These are phyloP conservation scores for Gallinago jamesoni DNA, from an alignment of 2,113 vertebrate species.

Conservation along the genomic window DNA sequence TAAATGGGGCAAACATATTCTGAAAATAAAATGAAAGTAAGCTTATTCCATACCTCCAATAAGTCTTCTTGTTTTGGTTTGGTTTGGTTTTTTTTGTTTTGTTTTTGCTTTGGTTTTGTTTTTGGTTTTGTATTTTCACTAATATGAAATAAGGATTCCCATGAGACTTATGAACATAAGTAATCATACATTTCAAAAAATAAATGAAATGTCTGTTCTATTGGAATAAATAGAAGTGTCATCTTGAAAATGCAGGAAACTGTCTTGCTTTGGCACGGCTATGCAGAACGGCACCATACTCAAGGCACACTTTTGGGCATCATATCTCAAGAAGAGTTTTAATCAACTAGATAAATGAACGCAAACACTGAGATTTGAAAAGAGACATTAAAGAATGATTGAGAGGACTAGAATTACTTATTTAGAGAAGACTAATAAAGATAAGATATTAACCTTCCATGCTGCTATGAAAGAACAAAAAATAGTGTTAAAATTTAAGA, in stretches of 20 bases:
- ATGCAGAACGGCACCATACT: not conserved
- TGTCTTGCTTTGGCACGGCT: not conserved
- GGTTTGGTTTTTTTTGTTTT: too few species aligned
- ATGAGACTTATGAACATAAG: not conserved
- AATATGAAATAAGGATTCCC: not conserved
- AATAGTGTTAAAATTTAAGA: not conserved
- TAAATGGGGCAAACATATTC: not conserved
- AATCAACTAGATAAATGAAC: not conserved
- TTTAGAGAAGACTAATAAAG: not conserved
- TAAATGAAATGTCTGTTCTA: not conserved
- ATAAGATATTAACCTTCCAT: not conserved
- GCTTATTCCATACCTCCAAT: not conserved
- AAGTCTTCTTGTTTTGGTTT: not conserved
- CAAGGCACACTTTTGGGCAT: not conserved
- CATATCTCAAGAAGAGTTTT: not conserved
- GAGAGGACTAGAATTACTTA: not conserved
- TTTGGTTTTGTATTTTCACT: not conserved
- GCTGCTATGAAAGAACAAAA: not conserved
- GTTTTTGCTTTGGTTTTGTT: too few species aligned
- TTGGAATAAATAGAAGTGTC: not conserved
- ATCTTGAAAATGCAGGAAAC: not conserved
- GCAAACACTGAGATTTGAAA: not conserved
- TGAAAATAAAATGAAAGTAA: not conserved
- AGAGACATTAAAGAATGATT: not conserved
- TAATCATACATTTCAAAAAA: not conserved